Conservation (phyloP, 2,797 vertebrate species). For the Anas acuta region DNA sequence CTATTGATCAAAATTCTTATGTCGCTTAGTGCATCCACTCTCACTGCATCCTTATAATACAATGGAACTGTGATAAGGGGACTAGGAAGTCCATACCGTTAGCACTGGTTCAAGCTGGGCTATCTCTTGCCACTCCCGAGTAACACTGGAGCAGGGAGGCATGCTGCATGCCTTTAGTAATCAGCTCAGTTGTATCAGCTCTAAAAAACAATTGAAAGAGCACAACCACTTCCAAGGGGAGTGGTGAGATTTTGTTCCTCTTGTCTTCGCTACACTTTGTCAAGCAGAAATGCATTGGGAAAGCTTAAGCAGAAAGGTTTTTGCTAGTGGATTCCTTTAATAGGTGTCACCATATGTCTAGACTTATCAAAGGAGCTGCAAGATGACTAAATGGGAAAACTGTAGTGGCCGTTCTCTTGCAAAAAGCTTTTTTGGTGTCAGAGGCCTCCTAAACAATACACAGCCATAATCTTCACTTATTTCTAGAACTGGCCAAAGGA, state of each 20-base stretch:
- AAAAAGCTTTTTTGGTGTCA: neutral
- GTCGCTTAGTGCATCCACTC: neutral
- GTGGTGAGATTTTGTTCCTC: neutral
- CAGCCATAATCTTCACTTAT: neutral
- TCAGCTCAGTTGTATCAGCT: neutral
- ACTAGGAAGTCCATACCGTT: neutral
- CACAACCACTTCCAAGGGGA: neutral
- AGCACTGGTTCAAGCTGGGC: neutral
- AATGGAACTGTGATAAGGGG: neutral
- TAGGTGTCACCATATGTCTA: neutral
- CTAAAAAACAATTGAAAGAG: neutral
- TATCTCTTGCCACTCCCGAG: neutral
- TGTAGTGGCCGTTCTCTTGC: neutral
- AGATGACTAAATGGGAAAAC: neutral
- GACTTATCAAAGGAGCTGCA: neutral
- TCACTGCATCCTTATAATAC: neutral
- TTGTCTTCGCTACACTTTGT: neutral
- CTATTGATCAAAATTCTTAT: neutral
- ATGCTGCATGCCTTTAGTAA: neutral
- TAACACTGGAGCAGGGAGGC: accelerated
- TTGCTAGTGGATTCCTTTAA: neutral
- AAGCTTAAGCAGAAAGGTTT: neutral
- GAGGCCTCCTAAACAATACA: neutral
- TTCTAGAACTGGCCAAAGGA: neutral
- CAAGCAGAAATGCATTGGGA: neutral